Evolutionary conservation across 2,888 invertebrate genomes (phyloP).

Genomic region (Troglohyphantes excavatus): DNA sequence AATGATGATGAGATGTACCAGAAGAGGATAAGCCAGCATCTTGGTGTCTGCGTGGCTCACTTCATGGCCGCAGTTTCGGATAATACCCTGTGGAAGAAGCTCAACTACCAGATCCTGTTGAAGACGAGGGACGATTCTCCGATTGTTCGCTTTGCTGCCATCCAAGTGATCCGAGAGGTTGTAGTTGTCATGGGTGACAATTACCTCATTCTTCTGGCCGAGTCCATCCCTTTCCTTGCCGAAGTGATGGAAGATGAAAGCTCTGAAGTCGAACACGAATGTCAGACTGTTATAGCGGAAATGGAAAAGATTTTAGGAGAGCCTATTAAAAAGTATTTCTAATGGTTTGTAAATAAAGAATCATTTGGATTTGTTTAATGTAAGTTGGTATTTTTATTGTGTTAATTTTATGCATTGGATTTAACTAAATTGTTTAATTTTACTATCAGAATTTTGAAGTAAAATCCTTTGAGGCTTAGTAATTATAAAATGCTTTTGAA

Average conservation of each 20-base stretch:
- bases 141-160: slow-evolving; percentile 87
- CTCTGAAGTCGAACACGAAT: slow-evolving; percentile 89
- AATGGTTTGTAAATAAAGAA: slow-evolving; percentile 56
- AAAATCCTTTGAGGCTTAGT: too few species aligned
- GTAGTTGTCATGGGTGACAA: slow-evolving; percentile 93
- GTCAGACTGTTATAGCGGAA: slow-evolving; percentile 90
- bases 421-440: too few species aligned
- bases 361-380: too few species aligned
- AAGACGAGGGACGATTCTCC: slow-evolving; percentile 91
- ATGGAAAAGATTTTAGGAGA: slow-evolving; percentile 94
- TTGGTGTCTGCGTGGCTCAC: slow-evolving; percentile 91
- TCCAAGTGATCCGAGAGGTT: slow-evolving; percentile 89
- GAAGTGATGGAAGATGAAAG: slow-evolving; percentile 90
- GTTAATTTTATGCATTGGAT: too few species aligned
- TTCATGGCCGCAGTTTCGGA: slow-evolving; percentile 92
- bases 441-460: too few species aligned
- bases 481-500: too few species aligned
- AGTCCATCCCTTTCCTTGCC: slow-evolving; percentile 96
- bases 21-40: slow-evolving; percentile 85
- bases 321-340: slow-evolving; percentile 88
- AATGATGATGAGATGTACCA: slow-evolving; percentile 85
- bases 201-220: slow-evolving; percentile 93
- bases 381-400: too few species aligned
- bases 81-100: slow-evolving; percentile 93
- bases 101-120: slow-evolving; percentile 93